Evolutionary conservation across 2,888 invertebrate genomes (phyloP), one percentile per base, ranked within the genome.

Genomic region (Keiferia lycopersicella): DNA sequence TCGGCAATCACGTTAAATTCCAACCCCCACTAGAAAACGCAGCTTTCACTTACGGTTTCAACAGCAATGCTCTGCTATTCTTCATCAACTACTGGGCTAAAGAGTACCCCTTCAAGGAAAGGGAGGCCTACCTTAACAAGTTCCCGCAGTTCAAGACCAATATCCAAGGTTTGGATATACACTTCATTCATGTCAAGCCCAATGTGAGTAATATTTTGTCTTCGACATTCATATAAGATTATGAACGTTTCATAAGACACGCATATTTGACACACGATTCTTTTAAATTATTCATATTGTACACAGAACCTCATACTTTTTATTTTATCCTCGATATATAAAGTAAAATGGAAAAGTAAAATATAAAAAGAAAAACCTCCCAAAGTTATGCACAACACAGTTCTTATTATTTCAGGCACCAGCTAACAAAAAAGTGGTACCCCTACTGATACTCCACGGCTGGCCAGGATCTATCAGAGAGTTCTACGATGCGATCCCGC

Each of bases 11-110:
- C 58, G 77, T 81, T 2, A 64, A 71, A 1, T 75, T 80, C 45
- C 81, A 92, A 0, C 90, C 92, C 6, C 94, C 96, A 0, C 82
- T 96, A n/a, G 95, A 96, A 82, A 94, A 93, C 18, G 87, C 93
- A 0, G 93, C 89, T 0, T 97, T 97, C 82, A 93, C 95, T 70
- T 98, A 97, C 78, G 98, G 98, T 0, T 94, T 96, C 80, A 95
- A 96, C 78, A 88, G 94, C 0, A 91, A 93, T 0, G 93, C 94
- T 63, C 80, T 97, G 39, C 84, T 93, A 58, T 87, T 90, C 61
- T 91, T 97, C 70, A 78, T 96, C 2, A 88, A 94, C 22, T 95
- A 96, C 83, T 98, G 98, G 98, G 92, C 91, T 7, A 93, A 94
- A 14, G 89, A 93, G 50, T 97, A 96, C 79, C 92, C 96, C 67